Evolutionary conservation across 1,140 invertebrate species (phyloP), one percentile per base, ranked within the genome.

Genomic region (Ladona fulva): DNA sequence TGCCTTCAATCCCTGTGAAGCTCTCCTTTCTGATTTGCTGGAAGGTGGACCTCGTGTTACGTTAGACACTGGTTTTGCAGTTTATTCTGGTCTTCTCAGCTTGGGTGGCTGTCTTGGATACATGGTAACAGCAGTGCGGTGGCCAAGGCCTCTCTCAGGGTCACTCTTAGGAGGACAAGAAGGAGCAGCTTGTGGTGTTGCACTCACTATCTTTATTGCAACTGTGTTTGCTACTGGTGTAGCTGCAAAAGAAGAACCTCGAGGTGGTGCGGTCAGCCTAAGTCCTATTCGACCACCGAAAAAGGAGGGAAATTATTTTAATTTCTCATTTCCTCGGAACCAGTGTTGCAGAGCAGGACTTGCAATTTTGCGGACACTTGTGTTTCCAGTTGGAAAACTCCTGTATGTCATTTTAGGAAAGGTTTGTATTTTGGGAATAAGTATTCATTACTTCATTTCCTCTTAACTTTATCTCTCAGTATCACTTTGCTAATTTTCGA

Each of bases 81-180:
- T 87, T 7, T 88, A 88, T 81, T 87, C 87, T 6, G 81, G 84
- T 44, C 86, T 87, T 85, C 80, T 87, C 0, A 87, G 85, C 78
- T 77, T 86, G 16, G 87, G 87, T 0, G 86, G 86, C 1, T 85
- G 86, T 77, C 74, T 87, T 24, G 87, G 87, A 1, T 88, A 88
- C 80, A 80, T 87, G 19, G 82, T 88, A 19, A 86, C 86, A 12
- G 86, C 87, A 29, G 79, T 87, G n/a, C 84, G 87, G 77, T 88
- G 87, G 87, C 74, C 66, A 78, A 22, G 81, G 81, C 25, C 76
- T 76, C 19, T 78, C 77, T 25, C 76, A 81, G 42, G 78, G 78
- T 37, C 80, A 77, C 5, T 80, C 1, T 22, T 66, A 19, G 81
- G 80, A 80, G 83, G 76, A 80, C 82, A 75, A 22, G 76, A 77